Percentiles rank a stretch among this genome's conserved stretches.
Evolutionary conservation across 2,888 invertebrate genomes (phyloP).

Genomic region (Laothoe populi): DNA sequence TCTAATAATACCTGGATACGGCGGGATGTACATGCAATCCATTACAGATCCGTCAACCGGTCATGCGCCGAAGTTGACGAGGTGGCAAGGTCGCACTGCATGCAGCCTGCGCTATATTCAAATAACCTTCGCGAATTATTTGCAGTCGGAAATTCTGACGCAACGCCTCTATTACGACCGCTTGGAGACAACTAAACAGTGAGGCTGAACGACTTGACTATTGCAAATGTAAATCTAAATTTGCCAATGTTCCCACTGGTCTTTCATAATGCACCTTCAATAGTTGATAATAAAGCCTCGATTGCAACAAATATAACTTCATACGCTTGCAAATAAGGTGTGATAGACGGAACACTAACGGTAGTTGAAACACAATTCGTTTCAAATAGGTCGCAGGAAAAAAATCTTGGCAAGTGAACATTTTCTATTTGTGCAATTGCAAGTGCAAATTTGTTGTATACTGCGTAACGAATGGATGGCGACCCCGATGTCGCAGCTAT

Average conservation of each 20-base stretch:
- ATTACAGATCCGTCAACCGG: constrained; percentile 69
- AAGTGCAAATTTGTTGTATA: constrained; percentile 46
- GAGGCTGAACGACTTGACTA: constrained; percentile 40
- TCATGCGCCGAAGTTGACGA: constrained; percentile 70
- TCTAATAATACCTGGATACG: constrained; percentile 62
- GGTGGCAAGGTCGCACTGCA: constrained; percentile 75
- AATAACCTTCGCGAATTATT: constrained; percentile 44
- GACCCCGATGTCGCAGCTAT: constrained; percentile 63
- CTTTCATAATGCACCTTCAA: constrained; percentile 47
- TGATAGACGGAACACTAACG: constrained; percentile 68
- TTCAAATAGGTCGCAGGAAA: constrained; percentile 56
- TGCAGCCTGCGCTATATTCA: constrained; percentile 49
- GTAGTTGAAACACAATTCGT: constrained; percentile 50
- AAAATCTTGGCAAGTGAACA: constrained; percentile 45
- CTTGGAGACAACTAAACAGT: constrained; percentile 48
- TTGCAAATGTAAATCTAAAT: constrained; percentile 47
- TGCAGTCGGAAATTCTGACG: constrained; percentile 34
- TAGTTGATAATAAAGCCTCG: constrained; percentile 48
- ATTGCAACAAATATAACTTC: constrained; percentile 46
- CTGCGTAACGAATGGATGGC: constrained; percentile 64
- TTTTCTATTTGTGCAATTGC: constrained; percentile 42
- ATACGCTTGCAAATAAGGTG: constrained; percentile 55
- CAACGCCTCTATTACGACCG: constrained; percentile 52
- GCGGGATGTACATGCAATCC: constrained; percentile 66
- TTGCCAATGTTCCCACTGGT: constrained; percentile 39